phyloP scores from a whole-genome alignment of 2,888 invertebrate species.

The Drosophila longiperda region DNA sequence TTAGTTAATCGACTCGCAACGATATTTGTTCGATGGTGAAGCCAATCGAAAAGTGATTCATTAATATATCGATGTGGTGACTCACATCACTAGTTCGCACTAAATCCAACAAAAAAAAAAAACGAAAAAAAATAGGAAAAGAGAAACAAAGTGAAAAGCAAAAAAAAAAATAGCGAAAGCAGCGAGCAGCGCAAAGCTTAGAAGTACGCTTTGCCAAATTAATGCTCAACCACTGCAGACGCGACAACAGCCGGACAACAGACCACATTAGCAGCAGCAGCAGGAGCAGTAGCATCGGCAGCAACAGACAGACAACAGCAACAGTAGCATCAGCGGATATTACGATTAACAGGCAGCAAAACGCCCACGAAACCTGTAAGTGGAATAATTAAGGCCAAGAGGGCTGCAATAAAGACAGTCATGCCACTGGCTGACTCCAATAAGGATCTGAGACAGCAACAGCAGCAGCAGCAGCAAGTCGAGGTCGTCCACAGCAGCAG shows the following conservation, averaged over 20 bases:
- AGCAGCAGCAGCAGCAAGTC: conserved; percentile 59
- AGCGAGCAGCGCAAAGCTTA: conserved; percentile 38
- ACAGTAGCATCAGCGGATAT: conserved; percentile 21
- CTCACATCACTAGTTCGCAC: conserved; percentile 41
- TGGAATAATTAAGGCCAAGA: conserved; percentile 48
- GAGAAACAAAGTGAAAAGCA: conserved; percentile 49
- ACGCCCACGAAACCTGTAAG: conserved; percentile 55
- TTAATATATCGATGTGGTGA: conserved; percentile 9
- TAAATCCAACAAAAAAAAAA: conserved; percentile 34
- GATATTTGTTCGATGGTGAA: not conserved
- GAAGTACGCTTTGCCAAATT: conserved; percentile 31
- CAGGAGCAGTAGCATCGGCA: conserved; percentile 16
- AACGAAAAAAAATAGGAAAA: conserved; percentile 18
- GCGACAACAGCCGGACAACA: conserved; percentile 15
- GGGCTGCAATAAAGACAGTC: conserved; percentile 52
- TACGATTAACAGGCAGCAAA: conserved; percentile 30
- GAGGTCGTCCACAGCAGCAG: conserved; percentile 56
- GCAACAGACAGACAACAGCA: conserved; percentile 21
- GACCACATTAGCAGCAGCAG: conserved; percentile 12
- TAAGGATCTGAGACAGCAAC: conserved; percentile 78
- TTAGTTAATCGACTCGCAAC: not conserved
- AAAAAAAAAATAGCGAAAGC: conserved; percentile 34
- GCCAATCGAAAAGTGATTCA: conserved; percentile 1
- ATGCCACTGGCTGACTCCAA: conserved; percentile 84
- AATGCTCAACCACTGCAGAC: conserved; percentile 13